Base-by-base conservation (phyloP, 2,888 invertebrate species). In the Drosophila mimica region DNA sequence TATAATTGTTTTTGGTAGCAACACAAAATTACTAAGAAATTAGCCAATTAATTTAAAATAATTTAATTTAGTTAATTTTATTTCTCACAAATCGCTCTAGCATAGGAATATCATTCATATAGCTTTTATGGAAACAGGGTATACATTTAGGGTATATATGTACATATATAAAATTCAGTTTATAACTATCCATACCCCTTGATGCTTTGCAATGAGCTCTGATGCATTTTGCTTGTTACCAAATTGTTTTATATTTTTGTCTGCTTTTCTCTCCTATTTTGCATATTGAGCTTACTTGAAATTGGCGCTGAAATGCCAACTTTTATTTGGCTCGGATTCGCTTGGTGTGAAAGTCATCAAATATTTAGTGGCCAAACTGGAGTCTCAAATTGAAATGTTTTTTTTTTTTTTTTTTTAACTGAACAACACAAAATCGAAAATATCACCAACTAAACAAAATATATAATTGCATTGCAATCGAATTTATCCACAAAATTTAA, bases 181-280 rank as follows among this genome's bases (percentile, higher is more conserved):
- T 13, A 20, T 31, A 34, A 36, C 40, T 11, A 40, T 31, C 15
- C 25, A 46, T 36, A 51, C 43, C 57, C 34, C 40, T 31, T 61
- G 36, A 17, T 36, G 34, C 20, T 33, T 11, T 28, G n/a, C 69
- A 65, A 57, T 76, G 71, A 76, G 76, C 59, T 79, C 75, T 83
- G 84, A 84, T 84, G 84, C 84, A 83, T 87, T 87, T 87, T 82
- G 63, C 80, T 76, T 87, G 87, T 83, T 76, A 74, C 76, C 78
- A 82, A 82, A 83, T 81, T 82, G 78, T 78, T 83, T 83, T 74
- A 46, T 67, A 66, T 68, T 60, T 66, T 63, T 51, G 17, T 28
- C 13, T 15, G 28, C 48, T 51, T 36, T 57, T 48, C 36, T 25
- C 20, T n/a, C 7, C 40, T 17, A 72, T 66, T 84, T 80, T 75